phyloP scores from a whole-genome alignment of 2,113 vertebrate genomes.

The Ursus arctos region DNA sequence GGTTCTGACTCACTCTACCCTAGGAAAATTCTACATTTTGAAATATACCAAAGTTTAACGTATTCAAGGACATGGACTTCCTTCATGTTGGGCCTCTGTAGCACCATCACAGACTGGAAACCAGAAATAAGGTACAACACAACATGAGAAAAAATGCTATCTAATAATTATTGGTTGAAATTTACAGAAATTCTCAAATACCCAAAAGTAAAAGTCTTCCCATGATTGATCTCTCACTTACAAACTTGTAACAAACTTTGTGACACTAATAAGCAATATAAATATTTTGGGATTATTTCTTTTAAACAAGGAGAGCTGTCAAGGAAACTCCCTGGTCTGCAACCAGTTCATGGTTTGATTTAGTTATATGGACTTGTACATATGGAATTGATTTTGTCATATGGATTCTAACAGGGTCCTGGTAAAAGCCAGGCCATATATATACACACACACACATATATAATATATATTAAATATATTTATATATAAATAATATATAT shows the following conservation, averaged over 20 bases:
- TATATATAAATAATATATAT: too few species aligned
- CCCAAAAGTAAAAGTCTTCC: not conserved
- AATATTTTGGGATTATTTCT: not conserved
- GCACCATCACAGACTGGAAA: not conserved
- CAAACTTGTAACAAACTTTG: not conserved
- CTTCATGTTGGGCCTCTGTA: not conserved
- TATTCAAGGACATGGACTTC: not conserved
- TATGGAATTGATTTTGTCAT: not conserved
- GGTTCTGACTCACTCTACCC: not conserved
- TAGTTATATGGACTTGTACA: not conserved
- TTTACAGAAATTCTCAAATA: not conserved
- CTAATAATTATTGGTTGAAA: not conserved
- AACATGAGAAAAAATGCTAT: not conserved
- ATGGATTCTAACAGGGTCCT: not conserved
- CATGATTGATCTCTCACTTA: slow-evolving; percentile 19
- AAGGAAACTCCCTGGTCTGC: not conserved
- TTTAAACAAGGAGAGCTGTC: not conserved
- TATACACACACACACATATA: too few species aligned
- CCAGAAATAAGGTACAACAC: not conserved
- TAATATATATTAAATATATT: too few species aligned
- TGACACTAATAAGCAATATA: not conserved
- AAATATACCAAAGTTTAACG: not conserved
- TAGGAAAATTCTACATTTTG: not conserved
- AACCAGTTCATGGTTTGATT: not conserved
- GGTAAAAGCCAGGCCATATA: not conserved